A percentile compares a stretch with the other conserved stretches of the same genome.
These are phyloP conservation scores for Oryzias celebensis DNA, from an alignment of 2,113 vertebrate genomes.

Conservation along the genomic window DNA sequence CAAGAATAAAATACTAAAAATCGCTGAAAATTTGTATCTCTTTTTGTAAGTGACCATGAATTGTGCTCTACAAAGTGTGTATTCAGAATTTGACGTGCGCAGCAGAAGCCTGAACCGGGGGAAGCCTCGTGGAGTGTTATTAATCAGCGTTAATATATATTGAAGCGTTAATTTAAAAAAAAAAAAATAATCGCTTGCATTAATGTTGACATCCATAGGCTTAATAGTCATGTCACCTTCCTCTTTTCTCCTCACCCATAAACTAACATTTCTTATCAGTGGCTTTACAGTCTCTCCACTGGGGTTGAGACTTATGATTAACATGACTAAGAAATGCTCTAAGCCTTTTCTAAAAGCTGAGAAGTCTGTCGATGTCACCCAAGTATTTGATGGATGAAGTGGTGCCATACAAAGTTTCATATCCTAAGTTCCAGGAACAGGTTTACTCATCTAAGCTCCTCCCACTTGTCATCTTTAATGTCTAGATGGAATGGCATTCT, in stretches of 20 bases:
- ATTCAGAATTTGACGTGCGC: too few relatives aligned
- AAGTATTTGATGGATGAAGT: conserved; percentile 49
- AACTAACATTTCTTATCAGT: conserved; percentile 38
- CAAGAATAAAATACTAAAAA: too few relatives aligned
- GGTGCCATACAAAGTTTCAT: conserved; percentile 27
- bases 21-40: too few relatives aligned
- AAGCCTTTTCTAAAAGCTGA: conserved; percentile 56
- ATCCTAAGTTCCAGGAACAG: conserved; percentile 29
- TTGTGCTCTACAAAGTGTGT: too few relatives aligned
- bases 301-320: conserved; percentile 47
- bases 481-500: conserved; percentile 23
- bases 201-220: too few relatives aligned
- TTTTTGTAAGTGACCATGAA: too few relatives aligned
- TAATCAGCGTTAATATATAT: too few relatives aligned
- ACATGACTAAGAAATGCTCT: conserved; percentile 35
- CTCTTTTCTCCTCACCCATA: conserved; percentile 2
- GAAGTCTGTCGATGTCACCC: conserved; percentile 31
- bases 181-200: too few relatives aligned
- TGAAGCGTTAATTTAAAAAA: too few relatives aligned
- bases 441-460: conserved; percentile 39
- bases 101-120: too few relatives aligned
- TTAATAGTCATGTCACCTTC: conserved; percentile 17
- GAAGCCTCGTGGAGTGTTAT: too few relatives aligned
- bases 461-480: conserved; percentile 36
- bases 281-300: conserved; percentile 18